Percentiles rank a stretch among this genome's conserved stretches.
Evolutionary conservation across 2,888 invertebrate genomes (phyloP).

Genomic region (Zaprionus bogoriensis): DNA sequence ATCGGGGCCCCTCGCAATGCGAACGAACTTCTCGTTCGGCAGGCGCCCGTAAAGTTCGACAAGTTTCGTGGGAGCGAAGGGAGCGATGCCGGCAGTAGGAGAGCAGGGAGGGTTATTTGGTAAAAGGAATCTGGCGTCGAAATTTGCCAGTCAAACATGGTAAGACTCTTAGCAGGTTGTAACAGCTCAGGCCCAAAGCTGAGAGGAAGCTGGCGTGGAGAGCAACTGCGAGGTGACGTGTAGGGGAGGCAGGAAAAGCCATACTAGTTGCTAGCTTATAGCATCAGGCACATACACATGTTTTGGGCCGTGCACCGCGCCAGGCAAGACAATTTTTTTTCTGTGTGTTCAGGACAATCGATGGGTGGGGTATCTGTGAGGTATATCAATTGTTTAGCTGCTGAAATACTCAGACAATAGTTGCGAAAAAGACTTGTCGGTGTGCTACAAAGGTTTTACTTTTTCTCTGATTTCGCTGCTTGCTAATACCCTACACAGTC

Average conservation of each 20-base stretch:
- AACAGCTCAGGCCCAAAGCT: background rate
- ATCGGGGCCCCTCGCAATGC: background rate
- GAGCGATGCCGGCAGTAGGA: too few species aligned
- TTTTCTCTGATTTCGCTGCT: too few species aligned
- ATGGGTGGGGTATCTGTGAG: background rate
- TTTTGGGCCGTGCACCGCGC: background rate
- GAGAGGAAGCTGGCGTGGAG: background rate
- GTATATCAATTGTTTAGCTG: background rate
- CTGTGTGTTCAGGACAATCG: background rate
- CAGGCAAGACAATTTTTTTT: background rate
- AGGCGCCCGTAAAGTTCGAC: background rate
- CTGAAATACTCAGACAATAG: too few species aligned
- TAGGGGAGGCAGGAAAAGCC: background rate
- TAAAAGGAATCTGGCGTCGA: background rate
- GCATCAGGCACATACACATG: slow-evolving; percentile 15
- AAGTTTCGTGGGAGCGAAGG: background rate
- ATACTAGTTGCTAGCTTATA: slow-evolving; percentile 9
- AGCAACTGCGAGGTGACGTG: background rate
- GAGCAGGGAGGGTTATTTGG: background rate
- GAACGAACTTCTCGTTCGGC: background rate
- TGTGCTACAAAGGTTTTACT: too few species aligned
- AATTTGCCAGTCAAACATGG: slow-evolving; percentile 6
- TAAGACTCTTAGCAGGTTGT: slow-evolving; percentile 5
- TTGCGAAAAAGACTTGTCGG: too few species aligned
- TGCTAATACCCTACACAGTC: too few species aligned